Base-by-base conservation (phyloP, 1,140 invertebrate species). In the Mercenaria mercenaria region DNA sequence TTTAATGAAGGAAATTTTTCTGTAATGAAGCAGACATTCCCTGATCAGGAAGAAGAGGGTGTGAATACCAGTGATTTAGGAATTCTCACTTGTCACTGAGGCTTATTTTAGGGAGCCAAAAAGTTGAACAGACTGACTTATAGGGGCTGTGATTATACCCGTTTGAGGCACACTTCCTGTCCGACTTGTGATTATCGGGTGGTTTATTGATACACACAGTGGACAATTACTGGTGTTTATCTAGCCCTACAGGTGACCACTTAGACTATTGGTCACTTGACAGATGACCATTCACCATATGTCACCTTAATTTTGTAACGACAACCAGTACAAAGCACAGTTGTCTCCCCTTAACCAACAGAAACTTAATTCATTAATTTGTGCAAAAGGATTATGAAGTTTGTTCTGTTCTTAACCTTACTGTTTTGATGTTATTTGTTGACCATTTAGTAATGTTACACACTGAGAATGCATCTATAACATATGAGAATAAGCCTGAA, bases 161-260 rank as follows among this genome's bases (percentile, higher is more conserved):
- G 34, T 26, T 43, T 37, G 61, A 37, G 41, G 34, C 47, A 37
- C 67, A 74, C 43, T 85, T 85, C 83, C 83, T 85, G 83, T 56
- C 29, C 1, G 39, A 39, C 41, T 50, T 50, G 69, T 85, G 20
- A 85, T 85, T 85, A 74, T 34, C 18, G 32, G 32, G 67, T 85
- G 13, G 64, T 85, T 74, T 85, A 85, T 85, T 56, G 83, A 74
- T 76, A 52, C 23, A 67, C 83, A 85, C 15, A n/a, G 15, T 64
- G n/a, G 26, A 13, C n/a, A 32, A 23, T 82, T 43, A 64, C 56
- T 41, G 52, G 23, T 79, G 47, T 83, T 69, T 83, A 61, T 39
- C 26, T 26, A 39, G 39, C 69, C 26, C 83, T 72, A 72, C 67
- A 85, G 67, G 32, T 74, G 69, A 34, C 67, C 43, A 74, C 50